Base-by-base conservation (phyloP, 2,113 vertebrate genomes). In the Oncorhynchus masou region DNA sequence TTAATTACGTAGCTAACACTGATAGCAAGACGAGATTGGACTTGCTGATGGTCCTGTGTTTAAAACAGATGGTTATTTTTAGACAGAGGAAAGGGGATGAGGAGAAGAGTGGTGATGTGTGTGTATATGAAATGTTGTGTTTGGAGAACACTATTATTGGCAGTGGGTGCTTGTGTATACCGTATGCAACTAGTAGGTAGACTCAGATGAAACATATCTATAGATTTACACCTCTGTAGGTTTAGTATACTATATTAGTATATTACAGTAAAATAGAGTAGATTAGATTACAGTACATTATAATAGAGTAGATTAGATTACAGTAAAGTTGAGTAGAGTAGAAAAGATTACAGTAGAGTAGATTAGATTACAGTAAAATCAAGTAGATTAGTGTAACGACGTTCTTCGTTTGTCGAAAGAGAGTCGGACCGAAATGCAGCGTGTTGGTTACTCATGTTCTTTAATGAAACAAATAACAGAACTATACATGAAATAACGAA, bases 21-120 rank as follows among this genome's bases (percentile, higher is more conserved):
- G 79, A 81, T 81, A 80, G 74, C 20, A 19, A 22, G 27, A 24
- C 57, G 73, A 25, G 57, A 66, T 68, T 49, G 27, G 78, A 2
- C 49, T 5, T 54, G 79, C 73, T 68, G 54, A 68, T 22, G 3
- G 22, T 31, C 48, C 24, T 67, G 48, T 70, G 75, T 60, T 69
- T 80, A 64, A 79, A 75, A 48, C 12, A 34, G 6, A 34, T 45
- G 8, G 15, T 68, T 81, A 70, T 78, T 77, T 82, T 83, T 75
- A 84, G 81, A 12, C 22, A 24, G 22, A 27, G 64, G 13, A 75
- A 67, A 2, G 13, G 3, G 11, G 29, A 73, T 64, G 73, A 75
- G 25, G 19, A 25, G 54, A 73, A 16, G 22, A 60, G 45, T 62
- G 51, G 78, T 76, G 82, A 75, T 79, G 84, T 39, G 76, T 64